Evolutionary conservation across 35 echinoderm and acorn worm genomes (phyloP), one percentile per base, ranked within the genome.

Genomic region (Heliocidaris tuberculata): DNA sequence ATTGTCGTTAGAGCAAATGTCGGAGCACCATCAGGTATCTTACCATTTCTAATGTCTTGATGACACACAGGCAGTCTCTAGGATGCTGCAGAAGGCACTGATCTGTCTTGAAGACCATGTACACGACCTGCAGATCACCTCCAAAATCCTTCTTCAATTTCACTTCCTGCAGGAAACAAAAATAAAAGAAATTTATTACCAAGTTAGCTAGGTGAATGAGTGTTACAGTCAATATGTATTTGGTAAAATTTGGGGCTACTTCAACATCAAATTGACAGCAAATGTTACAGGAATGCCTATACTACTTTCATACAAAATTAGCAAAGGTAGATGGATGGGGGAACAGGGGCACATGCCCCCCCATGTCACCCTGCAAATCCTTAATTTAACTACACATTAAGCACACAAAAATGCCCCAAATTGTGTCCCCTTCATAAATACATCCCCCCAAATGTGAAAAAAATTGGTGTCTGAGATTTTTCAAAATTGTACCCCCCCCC

Each of bases 11-110:
- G 35, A 42, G 3, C 35, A 42, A 42, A 42, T 42, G 35, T 42
- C 1, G 35, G 35, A 42, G 35, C 35, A 42, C 35, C 35, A 42
- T 42, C 24, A 27, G 24, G 21, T 24, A 89, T 35, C 30, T 94
- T 96, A 98, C 97, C 97, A 60, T 47, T 90, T 94, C 90, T 85
- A 65, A 49, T 31, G 88, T 92, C 86, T 96, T 94, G 48, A 96
- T 86, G 49, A 98, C 93, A 85, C 70, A 85, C 30, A 94, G 94
- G 13, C 95, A 90, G 48, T 94, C 95, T 48, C 97, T 94, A 17
- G 93, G 88, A 56, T 98, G 92, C 48, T 97, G 93, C 24, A 98
- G 90, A 32, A 85, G 95, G 65, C 96, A 98, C 30, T 96, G 88
- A 31, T 94, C 96, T 17, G 94, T 97, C 30, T 96, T 92, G 90